Conservation (phyloP, 2,113 vertebrate genomes). For the Corydoras sp. region DNA sequence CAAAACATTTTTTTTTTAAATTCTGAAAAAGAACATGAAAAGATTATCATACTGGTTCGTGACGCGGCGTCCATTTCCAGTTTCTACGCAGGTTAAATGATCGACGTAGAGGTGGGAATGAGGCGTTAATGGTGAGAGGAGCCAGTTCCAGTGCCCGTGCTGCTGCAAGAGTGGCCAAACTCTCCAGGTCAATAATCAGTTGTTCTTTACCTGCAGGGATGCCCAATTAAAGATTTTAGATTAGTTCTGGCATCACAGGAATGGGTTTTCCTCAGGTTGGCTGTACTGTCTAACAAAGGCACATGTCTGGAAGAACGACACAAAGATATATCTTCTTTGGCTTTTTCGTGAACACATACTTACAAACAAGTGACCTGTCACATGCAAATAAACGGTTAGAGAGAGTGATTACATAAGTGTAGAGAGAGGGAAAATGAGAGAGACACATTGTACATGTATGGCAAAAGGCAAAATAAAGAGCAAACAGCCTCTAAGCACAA, state of each 20-base stretch:
- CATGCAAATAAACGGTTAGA: slow-evolving; percentile 22
- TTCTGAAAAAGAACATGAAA: not conserved
- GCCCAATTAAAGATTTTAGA: slow-evolving; percentile 12
- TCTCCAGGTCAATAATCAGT: slow-evolving; percentile 84
- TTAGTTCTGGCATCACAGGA: not conserved
- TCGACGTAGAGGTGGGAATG: slow-evolving; percentile 62
- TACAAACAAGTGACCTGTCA: slow-evolving; percentile 28
- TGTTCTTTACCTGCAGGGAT: slow-evolving; percentile 70
- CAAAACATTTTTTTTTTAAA: not conserved
- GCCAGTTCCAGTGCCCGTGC: slow-evolving; percentile 79
- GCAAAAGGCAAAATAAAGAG: slow-evolving; percentile 30
- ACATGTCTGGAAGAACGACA: not conserved
- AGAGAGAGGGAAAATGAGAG: slow-evolving; percentile 5
- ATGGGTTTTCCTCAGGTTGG: no score
- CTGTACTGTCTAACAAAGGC: no score
- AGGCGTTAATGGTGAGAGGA: slow-evolving; percentile 34
- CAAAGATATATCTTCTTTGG: slow-evolving; percentile 37
- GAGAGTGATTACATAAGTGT: not conserved
- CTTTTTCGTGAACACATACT: slow-evolving; percentile 27
- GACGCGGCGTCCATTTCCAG: slow-evolving; percentile 86
- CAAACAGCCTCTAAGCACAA: slow-evolving; percentile 35
- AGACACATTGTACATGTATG: not conserved
- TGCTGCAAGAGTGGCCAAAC: slow-evolving; percentile 83
- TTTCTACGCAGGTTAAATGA: slow-evolving; percentile 81
- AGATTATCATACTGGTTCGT: slow-evolving; percentile 76